Base-by-base conservation (phyloP, 2,113 vertebrate species). In the Murina feae region DNA sequence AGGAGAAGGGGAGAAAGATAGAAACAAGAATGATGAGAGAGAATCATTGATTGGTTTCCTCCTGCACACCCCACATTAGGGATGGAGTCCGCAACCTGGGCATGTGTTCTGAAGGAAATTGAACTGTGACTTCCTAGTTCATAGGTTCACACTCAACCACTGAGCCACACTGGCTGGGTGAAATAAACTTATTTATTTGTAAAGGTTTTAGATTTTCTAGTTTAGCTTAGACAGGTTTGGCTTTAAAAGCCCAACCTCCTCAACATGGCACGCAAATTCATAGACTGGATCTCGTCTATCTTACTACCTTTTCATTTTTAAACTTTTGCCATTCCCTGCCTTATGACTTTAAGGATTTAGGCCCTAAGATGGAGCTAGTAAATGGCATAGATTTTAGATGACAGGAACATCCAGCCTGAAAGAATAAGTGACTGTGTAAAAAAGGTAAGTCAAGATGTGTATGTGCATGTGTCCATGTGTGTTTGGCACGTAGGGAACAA, bases 371-470 rank as follows among this genome's bases (percentile, higher is more conserved):
- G n/a, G 32, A 86, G 69, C 44, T 72, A 80, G 44, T 39, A 63
- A 68, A 35, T 85, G 58, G 66, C 23, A 92, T 92, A 42, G 8
- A 55, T 80, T 92, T 90, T 92, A 95, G 72, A 30, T 82, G 68
- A 55, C 42, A 49, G 37, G 32, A 49, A 20, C 32, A 89, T 39
- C 9, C 4, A 85, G 68, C 25, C 49, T 69, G 53, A 89, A 58
- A 90, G 49, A 60, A 49, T 86, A 69, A 75, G 69, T 65, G 17
- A 65, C 20, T 49, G 37, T 66, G 11, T 55, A 93, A 89, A 91
- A 53, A n/a, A n/a, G 63, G n/a, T n/a, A 35, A 69, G 35, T 65
- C 16, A 83, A 60, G 55, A 44, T 51, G 39, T 60, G 14, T 39
- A 16, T 53, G 81, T 30, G 86, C 6, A 4, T 76, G 39, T 91